A percentile compares a stretch with the other conserved stretches of the same genome.
Conservation (phyloP, 1,140 invertebrate genomes). For the Oscheius sp. region DNA sequence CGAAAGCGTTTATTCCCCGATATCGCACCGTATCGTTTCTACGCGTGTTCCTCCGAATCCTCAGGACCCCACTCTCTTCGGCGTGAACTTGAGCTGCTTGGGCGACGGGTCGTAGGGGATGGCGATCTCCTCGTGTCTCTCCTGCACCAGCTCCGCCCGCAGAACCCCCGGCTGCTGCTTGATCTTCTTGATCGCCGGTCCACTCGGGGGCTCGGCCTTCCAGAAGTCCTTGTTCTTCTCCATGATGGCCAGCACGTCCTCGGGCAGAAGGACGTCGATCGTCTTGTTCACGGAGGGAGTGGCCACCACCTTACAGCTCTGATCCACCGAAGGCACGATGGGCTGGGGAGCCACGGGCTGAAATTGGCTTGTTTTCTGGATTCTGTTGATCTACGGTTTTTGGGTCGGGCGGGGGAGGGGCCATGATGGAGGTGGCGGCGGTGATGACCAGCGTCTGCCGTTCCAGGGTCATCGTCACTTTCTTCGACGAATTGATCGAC, state of each 20-base stretch:
- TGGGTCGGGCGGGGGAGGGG: not conserved
- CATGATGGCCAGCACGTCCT: not conserved
- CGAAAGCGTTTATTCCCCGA: no score
- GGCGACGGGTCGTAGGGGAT: not conserved
- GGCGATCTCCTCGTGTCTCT: not conserved
- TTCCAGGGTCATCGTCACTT: constrained; percentile 16
- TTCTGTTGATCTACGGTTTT: not conserved
- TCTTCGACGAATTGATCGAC: constrained; percentile 6
- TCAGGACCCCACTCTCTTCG: not conserved
- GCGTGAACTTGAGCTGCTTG: not conserved
- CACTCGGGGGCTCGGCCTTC: not conserved
- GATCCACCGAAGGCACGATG: not conserved
- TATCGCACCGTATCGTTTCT: no score
- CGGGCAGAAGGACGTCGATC: not conserved
- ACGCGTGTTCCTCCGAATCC: no score
- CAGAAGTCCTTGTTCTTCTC: constrained; percentile 20
- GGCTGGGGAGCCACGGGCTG: not conserved
- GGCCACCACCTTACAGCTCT: not conserved
- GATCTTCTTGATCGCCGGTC: not conserved
- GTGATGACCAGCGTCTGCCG: not conserved
- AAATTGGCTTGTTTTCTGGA: no score
- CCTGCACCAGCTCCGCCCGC: not conserved
- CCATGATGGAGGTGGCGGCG: not conserved
- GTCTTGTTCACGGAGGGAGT: not conserved
- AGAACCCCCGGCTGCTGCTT: not conserved